A percentile compares a stretch with the other conserved stretches of the same genome.
Evolutionary conservation across 1,140 invertebrate genomes (phyloP).

Genomic region (Zaprionus tsacasi): DNA sequence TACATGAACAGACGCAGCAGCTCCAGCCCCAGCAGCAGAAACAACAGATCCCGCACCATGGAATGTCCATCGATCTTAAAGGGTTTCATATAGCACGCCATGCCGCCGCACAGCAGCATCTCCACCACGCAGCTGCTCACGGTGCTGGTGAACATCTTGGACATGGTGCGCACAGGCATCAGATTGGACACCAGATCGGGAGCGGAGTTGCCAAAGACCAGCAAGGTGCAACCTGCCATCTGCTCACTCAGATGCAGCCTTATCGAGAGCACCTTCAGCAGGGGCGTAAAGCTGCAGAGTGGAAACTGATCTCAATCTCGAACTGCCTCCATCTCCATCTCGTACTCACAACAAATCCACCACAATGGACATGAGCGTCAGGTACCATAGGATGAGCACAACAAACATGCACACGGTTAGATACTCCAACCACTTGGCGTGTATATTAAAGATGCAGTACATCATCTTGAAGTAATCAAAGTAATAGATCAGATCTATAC

Average conservation of each 20-base stretch:
- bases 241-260: slow-evolving; percentile 51
- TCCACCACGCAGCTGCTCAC: slow-evolving; percentile 27
- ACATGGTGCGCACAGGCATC: slow-evolving; percentile 14
- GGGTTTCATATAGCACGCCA: slow-evolving; percentile 49
- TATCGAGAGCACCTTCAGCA: slow-evolving; percentile 45
- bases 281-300: slow-evolving; percentile 36
- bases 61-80: slow-evolving; percentile 49
- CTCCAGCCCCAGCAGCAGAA: slow-evolving; percentile 34
- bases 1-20: slow-evolving; percentile 14
- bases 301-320: neutral
- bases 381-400: neutral
- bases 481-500: slow-evolving; percentile 14
- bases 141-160: slow-evolving; percentile 23
- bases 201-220: slow-evolving; percentile 41
- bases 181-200: slow-evolving; percentile 54
- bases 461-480: slow-evolving; percentile 61
- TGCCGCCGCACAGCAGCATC: slow-evolving; percentile 49
- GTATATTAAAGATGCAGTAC: slow-evolving; percentile 45
- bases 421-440: neutral
- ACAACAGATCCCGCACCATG: slow-evolving; percentile 43
- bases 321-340: no score
- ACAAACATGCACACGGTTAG: slow-evolving; percentile 1
- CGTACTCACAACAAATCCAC: slow-evolving; percentile 47
- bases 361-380: slow-evolving; percentile 31
- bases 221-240: slow-evolving; percentile 47